These are phyloP conservation scores for Thalassaphorura encarpata DNA, from an alignment of 1,140 invertebrate genomes.

Conservation along the genomic window DNA sequence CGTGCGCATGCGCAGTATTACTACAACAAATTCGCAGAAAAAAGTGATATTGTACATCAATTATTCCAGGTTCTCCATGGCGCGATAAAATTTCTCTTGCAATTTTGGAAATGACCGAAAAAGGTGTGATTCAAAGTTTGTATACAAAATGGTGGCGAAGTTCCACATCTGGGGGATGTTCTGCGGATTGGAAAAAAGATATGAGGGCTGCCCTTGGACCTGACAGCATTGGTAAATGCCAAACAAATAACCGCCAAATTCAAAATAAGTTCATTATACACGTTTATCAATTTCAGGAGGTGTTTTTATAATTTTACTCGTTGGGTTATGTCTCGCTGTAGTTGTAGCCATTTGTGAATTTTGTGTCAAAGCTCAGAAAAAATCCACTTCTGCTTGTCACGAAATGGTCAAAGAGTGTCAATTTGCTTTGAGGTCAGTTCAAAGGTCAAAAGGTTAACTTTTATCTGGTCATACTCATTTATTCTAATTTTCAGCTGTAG, in stretches of 20 bases:
- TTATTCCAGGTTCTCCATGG: conserved; percentile 54
- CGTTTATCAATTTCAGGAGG: conserved; percentile 49
- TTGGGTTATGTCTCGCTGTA: conserved; percentile 61
- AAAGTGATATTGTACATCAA: background rate
- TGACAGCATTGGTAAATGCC: conserved; percentile 62
- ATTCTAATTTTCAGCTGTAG: conserved; percentile 43
- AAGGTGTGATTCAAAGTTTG: conserved; percentile 56
- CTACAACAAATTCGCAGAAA: background rate
- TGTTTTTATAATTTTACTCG: conserved; percentile 80
- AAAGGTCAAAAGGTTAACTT: background rate
- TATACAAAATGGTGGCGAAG: conserved; percentile 69
- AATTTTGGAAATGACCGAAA: conserved; percentile 64
- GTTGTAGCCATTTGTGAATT: conserved; percentile 69
- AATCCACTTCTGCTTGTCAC: conserved; percentile 57
- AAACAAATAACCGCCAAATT: background rate
- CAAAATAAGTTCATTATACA: conserved; percentile 2
- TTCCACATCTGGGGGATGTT: conserved; percentile 33
- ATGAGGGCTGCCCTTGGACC: conserved; percentile 71
- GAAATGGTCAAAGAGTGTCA: conserved; percentile 71
- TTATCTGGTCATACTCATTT: background rate
- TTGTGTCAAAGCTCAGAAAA: conserved; percentile 65
- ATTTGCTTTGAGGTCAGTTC: conserved; percentile 48
- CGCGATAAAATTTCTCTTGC: conserved; percentile 62
- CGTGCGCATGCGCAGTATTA: too few relatives aligned
- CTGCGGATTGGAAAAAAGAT: conserved; percentile 47